Evolutionary conservation across 2,797 vertebrate species (phyloP).

Genomic region (Halcyon chelicuti): DNA sequence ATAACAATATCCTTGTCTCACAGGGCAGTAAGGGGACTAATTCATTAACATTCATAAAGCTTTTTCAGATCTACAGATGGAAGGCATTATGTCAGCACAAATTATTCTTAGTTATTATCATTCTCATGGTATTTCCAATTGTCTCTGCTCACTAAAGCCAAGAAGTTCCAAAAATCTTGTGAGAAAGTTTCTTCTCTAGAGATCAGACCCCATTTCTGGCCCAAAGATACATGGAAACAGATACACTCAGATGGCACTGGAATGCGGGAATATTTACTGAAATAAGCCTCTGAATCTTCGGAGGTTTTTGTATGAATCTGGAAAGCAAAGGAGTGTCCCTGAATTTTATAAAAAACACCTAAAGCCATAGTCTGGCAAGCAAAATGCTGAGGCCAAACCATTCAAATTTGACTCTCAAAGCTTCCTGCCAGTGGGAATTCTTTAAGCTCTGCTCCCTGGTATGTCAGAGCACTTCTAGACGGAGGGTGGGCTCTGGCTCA

Average conservation of each 20-base stretch:
- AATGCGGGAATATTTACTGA: not conserved
- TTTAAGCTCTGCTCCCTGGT: not conserved
- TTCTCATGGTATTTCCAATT: slow-evolving; percentile 42
- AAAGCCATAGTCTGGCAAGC: not conserved
- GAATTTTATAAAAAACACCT: not conserved
- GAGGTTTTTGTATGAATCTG: not conserved
- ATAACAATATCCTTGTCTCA: slow-evolving; percentile 22
- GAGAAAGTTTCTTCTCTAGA: slow-evolving; percentile 29
- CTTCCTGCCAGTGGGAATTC: not conserved
- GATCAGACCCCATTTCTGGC: not conserved
- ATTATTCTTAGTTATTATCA: slow-evolving; percentile 40
- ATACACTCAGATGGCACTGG: not conserved
- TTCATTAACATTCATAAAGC: slow-evolving; percentile 8
- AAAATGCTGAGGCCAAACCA: not conserved
- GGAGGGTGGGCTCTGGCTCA: not conserved
- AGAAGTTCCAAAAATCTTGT: slow-evolving; percentile 20
- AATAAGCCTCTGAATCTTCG: not conserved
- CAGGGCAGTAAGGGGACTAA: not conserved
- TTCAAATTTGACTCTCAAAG: not conserved
- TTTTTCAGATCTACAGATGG: slow-evolving; percentile 42
- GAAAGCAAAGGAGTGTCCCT: not conserved
- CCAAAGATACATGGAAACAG: not conserved
- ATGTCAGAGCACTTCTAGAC: not conserved
- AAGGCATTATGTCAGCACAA: slow-evolving; percentile 41
- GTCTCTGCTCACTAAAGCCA: slow-evolving; percentile 10